Conservation (phyloP, 2,113 vertebrate species). For the Acinonyx jubatus region DNA sequence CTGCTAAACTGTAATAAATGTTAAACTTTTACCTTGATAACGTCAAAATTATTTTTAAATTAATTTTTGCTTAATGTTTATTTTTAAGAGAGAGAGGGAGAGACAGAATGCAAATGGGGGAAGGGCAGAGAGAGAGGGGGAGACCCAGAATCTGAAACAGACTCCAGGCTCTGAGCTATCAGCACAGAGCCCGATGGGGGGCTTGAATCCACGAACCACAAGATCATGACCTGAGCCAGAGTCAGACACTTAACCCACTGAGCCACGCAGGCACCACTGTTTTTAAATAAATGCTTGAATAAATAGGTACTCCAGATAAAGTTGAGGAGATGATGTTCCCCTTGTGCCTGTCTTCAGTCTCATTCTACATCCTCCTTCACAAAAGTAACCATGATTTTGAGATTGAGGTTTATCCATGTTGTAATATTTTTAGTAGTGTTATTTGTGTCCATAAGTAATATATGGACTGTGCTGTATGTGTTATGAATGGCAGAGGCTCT, state of each 20-base stretch:
- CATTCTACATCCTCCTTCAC: not conserved
- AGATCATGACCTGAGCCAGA: too few relatives aligned
- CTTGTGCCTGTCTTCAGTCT: not conserved
- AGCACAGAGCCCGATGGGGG: too few relatives aligned
- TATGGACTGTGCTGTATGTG: not conserved
- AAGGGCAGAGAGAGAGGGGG: too few relatives aligned
- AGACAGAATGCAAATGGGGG: too few relatives aligned
- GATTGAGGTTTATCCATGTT: not conserved
- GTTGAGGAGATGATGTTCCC: not conserved
- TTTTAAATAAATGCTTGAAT: not conserved
- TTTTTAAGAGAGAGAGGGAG: too few relatives aligned
- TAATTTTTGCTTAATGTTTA: too few relatives aligned
- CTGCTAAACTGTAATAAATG: not conserved
- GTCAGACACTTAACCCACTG: too few relatives aligned
- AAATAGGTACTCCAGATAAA: not conserved
- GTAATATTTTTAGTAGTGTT: not conserved
- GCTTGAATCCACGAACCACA: too few relatives aligned
- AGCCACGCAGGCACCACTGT: not conserved
- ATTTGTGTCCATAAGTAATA: not conserved
- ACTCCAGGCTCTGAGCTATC: too few relatives aligned
- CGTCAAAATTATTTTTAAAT: not conserved
- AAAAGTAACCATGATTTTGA: not conserved
- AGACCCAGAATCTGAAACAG: too few relatives aligned
- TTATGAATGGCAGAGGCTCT: not conserved
- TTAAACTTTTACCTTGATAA: not conserved